phyloP scores from a whole-genome alignment of 1,140 invertebrate genomes.

The Globodera rostochiensis region DNA sequence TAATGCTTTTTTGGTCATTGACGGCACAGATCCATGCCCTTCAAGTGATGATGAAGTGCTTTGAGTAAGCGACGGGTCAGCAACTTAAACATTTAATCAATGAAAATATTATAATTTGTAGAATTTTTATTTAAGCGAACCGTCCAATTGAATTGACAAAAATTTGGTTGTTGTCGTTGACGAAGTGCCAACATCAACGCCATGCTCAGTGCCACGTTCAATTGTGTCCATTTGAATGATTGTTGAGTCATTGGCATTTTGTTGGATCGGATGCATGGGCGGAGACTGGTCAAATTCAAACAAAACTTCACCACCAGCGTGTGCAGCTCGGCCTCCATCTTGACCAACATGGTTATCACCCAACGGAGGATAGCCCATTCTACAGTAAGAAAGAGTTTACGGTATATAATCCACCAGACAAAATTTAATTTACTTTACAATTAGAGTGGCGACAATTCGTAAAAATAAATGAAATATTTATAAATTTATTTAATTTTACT shows the following conservation, averaged over 20 bases:
- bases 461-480: not conserved
- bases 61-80: not conserved
- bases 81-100: not conserved
- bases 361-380: not conserved
- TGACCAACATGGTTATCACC: not conserved
- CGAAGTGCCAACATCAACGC: not conserved
- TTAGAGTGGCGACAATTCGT: too few relatives aligned
- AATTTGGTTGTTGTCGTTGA: not conserved
- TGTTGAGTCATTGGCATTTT: not conserved
- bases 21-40: not conserved
- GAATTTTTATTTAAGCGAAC: not conserved
- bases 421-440: too few relatives aligned
- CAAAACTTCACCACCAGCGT: not conserved
- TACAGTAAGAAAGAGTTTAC: not conserved
- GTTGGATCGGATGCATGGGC: not conserved
- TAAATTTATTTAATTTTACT: too few relatives aligned
- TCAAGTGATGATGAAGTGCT: not conserved
- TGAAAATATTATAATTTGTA: not conserved
- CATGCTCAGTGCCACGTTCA: not conserved
- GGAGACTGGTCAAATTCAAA: constrained; percentile 26
- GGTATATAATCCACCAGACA: not conserved
- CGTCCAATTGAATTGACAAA: constrained; percentile 1
- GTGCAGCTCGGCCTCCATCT: not conserved
- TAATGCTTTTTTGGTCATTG: not conserved
- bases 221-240: constrained; percentile 33